These are phyloP conservation scores for Pleuronectes platessa DNA, from an alignment of 2,113 vertebrate species.

Conservation along the genomic window DNA sequence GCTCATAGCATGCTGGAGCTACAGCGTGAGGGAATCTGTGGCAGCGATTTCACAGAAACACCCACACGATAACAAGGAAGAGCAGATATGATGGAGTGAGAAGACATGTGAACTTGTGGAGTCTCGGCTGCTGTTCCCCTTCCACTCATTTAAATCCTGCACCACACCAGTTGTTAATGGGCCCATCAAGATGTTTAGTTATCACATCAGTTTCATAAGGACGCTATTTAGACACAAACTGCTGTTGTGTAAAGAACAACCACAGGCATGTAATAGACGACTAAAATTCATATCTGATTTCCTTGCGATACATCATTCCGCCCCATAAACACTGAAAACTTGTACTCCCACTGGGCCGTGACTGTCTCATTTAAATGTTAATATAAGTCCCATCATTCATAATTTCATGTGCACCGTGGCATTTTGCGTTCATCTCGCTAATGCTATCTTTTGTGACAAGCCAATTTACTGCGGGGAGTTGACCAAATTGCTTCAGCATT, in stretches of 20 bases:
- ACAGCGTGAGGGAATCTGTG: not conserved
- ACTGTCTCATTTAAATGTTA: constrained; percentile 80
- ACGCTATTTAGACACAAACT: constrained; percentile 42
- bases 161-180: constrained; percentile 21
- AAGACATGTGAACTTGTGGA: constrained; percentile 18
- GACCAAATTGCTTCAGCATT: constrained; percentile 69
- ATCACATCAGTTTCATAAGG: constrained; percentile 49
- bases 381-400: constrained; percentile 78
- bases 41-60: constrained; percentile 40
- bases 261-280: constrained; percentile 36
- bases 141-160: no score
- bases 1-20: constrained; percentile 49
- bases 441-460: constrained; percentile 69
- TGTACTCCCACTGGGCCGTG: constrained; percentile 65
- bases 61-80: constrained; percentile 5
- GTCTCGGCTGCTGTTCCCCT: no score
- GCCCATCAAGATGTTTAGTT: constrained; percentile 35
- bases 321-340: constrained; percentile 70
- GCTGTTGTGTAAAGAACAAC: constrained; percentile 50
- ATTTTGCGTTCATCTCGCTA: constrained; percentile 66
- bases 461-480: constrained; percentile 69
- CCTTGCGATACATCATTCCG: constrained; percentile 58
- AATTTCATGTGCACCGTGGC: constrained; percentile 67
- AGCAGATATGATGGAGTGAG: no score
- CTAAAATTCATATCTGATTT: constrained; percentile 57